Evolutionary conservation across 2,888 invertebrate species (phyloP).

Genomic region (Venusia cambrica): DNA sequence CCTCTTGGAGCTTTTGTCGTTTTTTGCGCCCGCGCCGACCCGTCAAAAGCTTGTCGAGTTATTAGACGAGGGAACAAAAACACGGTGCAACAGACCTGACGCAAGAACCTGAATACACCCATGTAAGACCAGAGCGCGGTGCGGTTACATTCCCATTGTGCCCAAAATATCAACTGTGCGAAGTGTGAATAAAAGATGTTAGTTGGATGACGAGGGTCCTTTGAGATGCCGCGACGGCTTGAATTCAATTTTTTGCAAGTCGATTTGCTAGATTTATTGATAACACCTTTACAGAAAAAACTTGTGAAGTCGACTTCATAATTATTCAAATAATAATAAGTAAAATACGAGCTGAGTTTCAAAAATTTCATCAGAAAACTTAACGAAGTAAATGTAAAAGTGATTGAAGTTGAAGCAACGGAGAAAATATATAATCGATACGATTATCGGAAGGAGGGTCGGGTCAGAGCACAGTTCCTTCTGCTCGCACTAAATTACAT

Average conservation of each 20-base stretch:
- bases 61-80: slow-evolving; percentile 71
- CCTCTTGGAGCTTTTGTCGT: slow-evolving; percentile 60
- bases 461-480: slow-evolving; percentile 44
- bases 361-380: slow-evolving; percentile 26
- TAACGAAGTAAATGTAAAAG: slow-evolving; percentile 31
- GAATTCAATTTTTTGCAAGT: slow-evolving; percentile 41
- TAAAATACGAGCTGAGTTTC: slow-evolving; percentile 11
- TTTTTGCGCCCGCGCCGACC: slow-evolving; percentile 78
- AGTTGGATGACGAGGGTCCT: slow-evolving; percentile 46
- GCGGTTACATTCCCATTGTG: slow-evolving; percentile 66
- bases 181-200: slow-evolving; percentile 68
- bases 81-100: slow-evolving; percentile 62
- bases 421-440: slow-evolving; percentile 59
- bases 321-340: slow-evolving; percentile 19
- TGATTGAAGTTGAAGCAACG: slow-evolving; percentile 36
- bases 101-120: slow-evolving; percentile 56
- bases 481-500: slow-evolving; percentile 45
- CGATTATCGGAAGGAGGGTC: slow-evolving; percentile 57
- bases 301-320: slow-evolving; percentile 19
- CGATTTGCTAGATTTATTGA: slow-evolving; percentile 46
- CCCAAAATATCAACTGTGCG: slow-evolving; percentile 59
- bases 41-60: slow-evolving; percentile 78
- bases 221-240: slow-evolving; percentile 45
- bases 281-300: slow-evolving; percentile 29
- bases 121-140: slow-evolving; percentile 59